phyloP scores from a whole-genome alignment of 2,797 vertebrate species.

The Bradypodion pumilum region DNA sequence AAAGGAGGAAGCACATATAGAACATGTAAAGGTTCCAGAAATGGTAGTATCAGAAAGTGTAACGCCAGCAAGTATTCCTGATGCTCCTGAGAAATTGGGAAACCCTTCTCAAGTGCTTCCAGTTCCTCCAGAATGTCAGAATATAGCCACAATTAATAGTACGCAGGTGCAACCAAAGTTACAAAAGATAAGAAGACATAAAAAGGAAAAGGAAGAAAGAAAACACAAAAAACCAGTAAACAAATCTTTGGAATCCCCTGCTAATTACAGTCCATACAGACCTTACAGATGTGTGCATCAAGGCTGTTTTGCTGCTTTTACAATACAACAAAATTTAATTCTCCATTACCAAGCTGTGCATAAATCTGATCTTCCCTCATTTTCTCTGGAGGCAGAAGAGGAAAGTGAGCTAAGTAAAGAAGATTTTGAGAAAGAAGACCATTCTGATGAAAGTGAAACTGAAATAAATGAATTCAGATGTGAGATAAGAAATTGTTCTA shows the following conservation, averaged over 20 bases:
- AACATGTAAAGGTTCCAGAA: conserved; percentile 63
- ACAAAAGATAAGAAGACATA: conserved; percentile 68
- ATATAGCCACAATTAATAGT: conserved; percentile 31
- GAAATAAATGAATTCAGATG: conserved; percentile 88
- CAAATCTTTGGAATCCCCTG: conserved; percentile 73
- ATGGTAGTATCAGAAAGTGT: conserved; percentile 62
- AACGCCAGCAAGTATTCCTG: conserved; percentile 61
- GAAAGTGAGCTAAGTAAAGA: conserved; percentile 77
- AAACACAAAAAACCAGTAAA: conserved; percentile 73
- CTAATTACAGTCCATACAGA: conserved; percentile 84
- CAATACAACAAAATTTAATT: conserved; percentile 96
- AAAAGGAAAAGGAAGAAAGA: conserved; percentile 82
- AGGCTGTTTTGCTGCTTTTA: conserved; percentile 93
- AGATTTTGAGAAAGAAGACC: conserved; percentile 46
- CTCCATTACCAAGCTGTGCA: conserved; percentile 96
- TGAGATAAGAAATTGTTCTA: conserved; percentile 91
- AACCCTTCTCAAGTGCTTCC: conserved; percentile 53
- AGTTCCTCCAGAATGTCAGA: conserved; percentile 60
- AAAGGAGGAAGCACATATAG: conserved; percentile 50
- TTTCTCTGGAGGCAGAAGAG: conserved; percentile 85
- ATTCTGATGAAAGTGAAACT: conserved; percentile 72
- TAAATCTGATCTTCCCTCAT: conserved; percentile 86
- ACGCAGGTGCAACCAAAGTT: conserved; percentile 60
- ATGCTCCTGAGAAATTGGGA: conserved; percentile 71
- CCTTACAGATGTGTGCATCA: conserved; percentile 95